Base-by-base conservation (phyloP, 2,888 invertebrate genomes). In the Carpatolechia fugitivella region DNA sequence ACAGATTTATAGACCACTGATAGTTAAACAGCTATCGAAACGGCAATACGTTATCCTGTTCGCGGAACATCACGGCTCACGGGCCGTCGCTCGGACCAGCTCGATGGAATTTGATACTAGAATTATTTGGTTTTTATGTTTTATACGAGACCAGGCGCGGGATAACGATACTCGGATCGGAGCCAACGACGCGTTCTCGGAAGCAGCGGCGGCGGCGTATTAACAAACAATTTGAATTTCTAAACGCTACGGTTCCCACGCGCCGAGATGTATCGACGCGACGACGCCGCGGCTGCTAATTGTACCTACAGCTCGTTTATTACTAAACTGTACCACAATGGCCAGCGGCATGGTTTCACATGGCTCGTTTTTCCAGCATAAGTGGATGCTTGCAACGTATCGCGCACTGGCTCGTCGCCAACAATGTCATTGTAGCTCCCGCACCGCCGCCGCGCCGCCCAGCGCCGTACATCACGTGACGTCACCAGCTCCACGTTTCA, bases 1-100 rank as follows among this genome's bases (percentile, higher is more conserved):
- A 80, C 77, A 80, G 80, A 82, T 82, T 82, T 82, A 83, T 82
- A 66, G 71, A 62, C 59, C 65, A 65, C 66, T 65, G 72, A 71
- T 66, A 64, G 72, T 52, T 54, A 52, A 69, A 66, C 68, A 59
- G 72, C 71, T 61, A 58, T 66, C 62, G 60, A 52, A 55, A 51
- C 60, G 58, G 59, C 56, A 60, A 59, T 67, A 65, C 66, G 61
- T 70, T 63, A 66, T 64, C 56, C 59, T 61, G 59, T 78, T 79
- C 78, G 74, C 59, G 62, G 79, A 78, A 78, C 57, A 50, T 52
- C 44, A 41, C 58, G 46, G 20, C 47, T 44, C 14, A n/a, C 14
- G 8, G 10, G 49, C 29, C 49, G 29, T 8, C 2, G 52, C 48
- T 1, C 29, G 33, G 24, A 13, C 53, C 16, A 35, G 51, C 30